A percentile compares a stretch with the other conserved stretches of the same genome.
Conservation (phyloP, 2,113 vertebrate genomes). For the Physeter macrocephalus region DNA sequence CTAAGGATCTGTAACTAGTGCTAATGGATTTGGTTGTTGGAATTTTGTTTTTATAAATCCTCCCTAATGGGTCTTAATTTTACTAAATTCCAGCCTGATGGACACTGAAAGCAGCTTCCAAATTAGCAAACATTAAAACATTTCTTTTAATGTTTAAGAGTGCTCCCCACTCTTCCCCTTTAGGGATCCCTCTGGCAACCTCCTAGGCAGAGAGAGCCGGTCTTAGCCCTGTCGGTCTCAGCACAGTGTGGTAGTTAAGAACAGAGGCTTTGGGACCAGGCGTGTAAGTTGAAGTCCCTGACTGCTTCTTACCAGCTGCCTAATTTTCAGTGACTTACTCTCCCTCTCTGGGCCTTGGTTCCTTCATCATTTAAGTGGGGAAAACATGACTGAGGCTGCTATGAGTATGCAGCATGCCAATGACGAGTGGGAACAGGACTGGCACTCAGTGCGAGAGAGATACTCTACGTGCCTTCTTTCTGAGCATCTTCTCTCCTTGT, state of each 20-base stretch:
- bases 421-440: not conserved
- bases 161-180: too few species aligned
- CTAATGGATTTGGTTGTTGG: not conserved
- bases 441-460: not conserved
- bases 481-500: not conserved
- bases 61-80: constrained; percentile 8
- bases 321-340: not conserved
- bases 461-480: not conserved
- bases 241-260: not conserved
- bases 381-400: not conserved
- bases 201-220: not conserved
- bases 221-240: not conserved
- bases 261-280: not conserved
- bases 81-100: not conserved
- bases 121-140: not conserved
- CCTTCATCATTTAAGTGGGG: not conserved
- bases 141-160: not conserved
- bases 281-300: not conserved
- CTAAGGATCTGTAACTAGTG: not conserved
- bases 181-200: not conserved
- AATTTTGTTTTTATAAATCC: constrained; percentile 27
- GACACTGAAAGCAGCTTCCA: constrained; percentile 5
- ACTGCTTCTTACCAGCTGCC: not conserved
- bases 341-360: not conserved
- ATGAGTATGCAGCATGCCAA: not conserved